A percentile compares a stretch with the other conserved stretches of the same genome.
These are phyloP conservation scores for Apogon talboti DNA, from an alignment of 2,797 vertebrate species.

Conservation along the genomic window DNA sequence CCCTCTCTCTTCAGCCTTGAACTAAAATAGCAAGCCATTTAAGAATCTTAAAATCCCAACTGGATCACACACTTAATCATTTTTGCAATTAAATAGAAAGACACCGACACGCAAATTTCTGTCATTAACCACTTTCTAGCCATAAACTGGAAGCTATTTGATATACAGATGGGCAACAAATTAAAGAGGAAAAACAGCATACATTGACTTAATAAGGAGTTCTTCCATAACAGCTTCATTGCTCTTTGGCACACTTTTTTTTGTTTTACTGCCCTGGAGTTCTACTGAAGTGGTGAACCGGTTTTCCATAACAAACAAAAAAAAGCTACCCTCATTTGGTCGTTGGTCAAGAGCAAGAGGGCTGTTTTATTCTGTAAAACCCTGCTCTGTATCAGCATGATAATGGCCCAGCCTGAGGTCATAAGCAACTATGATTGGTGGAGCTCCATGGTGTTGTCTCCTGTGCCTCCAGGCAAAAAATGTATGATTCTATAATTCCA, in stretches of 20 bases:
- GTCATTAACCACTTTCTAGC: conserved; percentile 20
- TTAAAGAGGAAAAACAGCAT: background rate
- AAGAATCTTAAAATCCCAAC: conserved; percentile 15
- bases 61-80: conserved; percentile 40
- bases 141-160: conserved; percentile 27
- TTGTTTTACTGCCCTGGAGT: conserved; percentile 1
- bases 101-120: conserved; percentile 29
- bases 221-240: conserved; percentile 16
- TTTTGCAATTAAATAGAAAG: conserved; percentile 33
- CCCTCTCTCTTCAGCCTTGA: no score
- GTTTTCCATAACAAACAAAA: no score
- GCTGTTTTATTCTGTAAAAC: conserved; percentile 7
- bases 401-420: background rate
- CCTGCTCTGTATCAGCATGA: background rate
- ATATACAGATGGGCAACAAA: conserved; percentile 31
- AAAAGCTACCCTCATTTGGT: background rate
- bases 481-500: background rate
- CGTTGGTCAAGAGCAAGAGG: background rate
- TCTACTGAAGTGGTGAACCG: background rate
- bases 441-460: background rate
- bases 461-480: background rate
- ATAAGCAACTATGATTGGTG: background rate
- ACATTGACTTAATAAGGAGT: conserved; percentile 11
- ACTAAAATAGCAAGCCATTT: no score
- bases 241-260: conserved; percentile 9